Conservation (phyloP, 2,888 invertebrate genomes). For the Seira musarum region DNA sequence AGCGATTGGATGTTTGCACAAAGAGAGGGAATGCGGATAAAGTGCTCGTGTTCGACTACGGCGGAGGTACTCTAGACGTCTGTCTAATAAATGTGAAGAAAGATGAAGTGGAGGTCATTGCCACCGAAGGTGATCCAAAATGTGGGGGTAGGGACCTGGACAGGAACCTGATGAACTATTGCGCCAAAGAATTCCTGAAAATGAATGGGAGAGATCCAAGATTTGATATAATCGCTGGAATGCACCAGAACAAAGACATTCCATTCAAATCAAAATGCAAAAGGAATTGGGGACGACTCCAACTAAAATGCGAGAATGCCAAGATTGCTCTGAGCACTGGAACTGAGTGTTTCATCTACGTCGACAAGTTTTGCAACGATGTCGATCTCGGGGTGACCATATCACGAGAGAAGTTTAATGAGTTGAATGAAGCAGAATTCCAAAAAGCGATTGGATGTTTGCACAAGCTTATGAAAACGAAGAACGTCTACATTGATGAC, state of each 20-base stretch:
- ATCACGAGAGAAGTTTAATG: slow-evolving; percentile 83
- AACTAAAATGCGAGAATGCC: slow-evolving; percentile 75
- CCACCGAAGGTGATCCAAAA: slow-evolving; percentile 27
- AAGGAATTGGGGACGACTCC: slow-evolving; percentile 80
- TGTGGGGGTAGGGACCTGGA: slow-evolving; percentile 48
- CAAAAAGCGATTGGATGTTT: slow-evolving; percentile 83
- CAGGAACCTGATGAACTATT: slow-evolving; percentile 41
- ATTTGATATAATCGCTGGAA: slow-evolving; percentile 72
- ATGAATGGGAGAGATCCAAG: slow-evolving; percentile 70
- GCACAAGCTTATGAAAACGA: slow-evolving; percentile 79
- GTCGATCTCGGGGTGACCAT: slow-evolving; percentile 78
- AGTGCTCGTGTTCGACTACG: too few species aligned
- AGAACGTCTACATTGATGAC: slow-evolving; percentile 76
- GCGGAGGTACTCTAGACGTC: too few species aligned
- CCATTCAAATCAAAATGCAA: too few species aligned
- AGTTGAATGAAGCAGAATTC: slow-evolving; percentile 82
- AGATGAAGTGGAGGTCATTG: too few species aligned
- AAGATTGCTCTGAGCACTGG: slow-evolving; percentile 18
- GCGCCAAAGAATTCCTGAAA: slow-evolving; percentile 22
- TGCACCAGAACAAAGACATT: slow-evolving; percentile 77
- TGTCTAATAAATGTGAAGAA: too few species aligned
- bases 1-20: slow-evolving; percentile 84
- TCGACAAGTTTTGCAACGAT: slow-evolving; percentile 72
- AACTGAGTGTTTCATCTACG: background rate
- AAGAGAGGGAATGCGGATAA: too few species aligned